Evolutionary conservation across 2,888 invertebrate species (phyloP).

Genomic region (Celastrina argiolus): DNA sequence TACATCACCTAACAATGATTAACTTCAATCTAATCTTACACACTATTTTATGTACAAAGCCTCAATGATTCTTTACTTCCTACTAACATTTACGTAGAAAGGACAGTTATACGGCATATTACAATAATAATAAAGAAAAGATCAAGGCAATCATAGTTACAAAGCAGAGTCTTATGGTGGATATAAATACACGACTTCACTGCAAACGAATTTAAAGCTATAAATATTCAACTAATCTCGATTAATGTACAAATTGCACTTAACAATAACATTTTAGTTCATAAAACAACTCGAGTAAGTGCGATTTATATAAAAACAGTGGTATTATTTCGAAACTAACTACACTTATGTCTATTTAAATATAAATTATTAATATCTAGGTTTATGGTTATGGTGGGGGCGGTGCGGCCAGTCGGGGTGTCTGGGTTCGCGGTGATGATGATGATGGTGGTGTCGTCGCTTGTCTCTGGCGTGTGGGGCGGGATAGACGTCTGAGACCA

Average conservation of each 20-base stretch:
- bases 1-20: slow-evolving; percentile 59
- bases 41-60: slow-evolving; percentile 29
- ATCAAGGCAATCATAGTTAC: slow-evolving; percentile 72
- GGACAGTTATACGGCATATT: background rate
- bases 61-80: slow-evolving; percentile 1
- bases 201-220: slow-evolving; percentile 16
- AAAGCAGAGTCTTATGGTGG: slow-evolving; percentile 23
- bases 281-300: background rate
- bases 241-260: slow-evolving; percentile 10
- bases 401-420: slow-evolving; percentile 77
- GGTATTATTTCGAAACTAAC: slow-evolving; percentile 11
- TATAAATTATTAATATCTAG: slow-evolving; percentile 57
- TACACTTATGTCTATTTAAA: background rate
- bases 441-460: slow-evolving; percentile 85
- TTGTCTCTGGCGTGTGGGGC: slow-evolving; percentile 71
- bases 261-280: background rate
- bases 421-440: slow-evolving; percentile 83
- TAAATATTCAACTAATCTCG: background rate
- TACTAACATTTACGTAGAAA: slow-evolving; percentile 6
- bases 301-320: slow-evolving; percentile 6
- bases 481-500: slow-evolving; percentile 81
- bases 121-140: slow-evolving; percentile 54
- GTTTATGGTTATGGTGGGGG: slow-evolving; percentile 74
- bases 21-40: slow-evolving; percentile 69
- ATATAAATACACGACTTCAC: slow-evolving; percentile 20